Base-by-base conservation (phyloP, 2,888 invertebrate genomes). In the Drosophila monieri region DNA sequence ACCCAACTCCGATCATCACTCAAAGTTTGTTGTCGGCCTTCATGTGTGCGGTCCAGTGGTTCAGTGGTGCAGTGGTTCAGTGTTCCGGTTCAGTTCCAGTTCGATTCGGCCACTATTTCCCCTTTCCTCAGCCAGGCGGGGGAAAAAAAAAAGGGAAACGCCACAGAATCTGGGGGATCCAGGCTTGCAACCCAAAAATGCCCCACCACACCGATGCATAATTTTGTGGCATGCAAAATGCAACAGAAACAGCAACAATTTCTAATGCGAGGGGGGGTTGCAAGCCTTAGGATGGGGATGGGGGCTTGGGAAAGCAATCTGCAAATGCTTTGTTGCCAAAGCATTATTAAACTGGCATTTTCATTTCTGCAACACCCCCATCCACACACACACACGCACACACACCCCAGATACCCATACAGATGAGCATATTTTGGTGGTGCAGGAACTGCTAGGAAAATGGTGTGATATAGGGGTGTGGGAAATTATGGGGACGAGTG, bases 301-400 rank as follows among this genome's bases (percentile, higher is more conserved):
- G 37, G 39, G 56, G n/a, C 6, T 6, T 59, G 46, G 60, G 76
- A 85, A 84, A 85, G 85, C 85, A 79, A 79, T 79, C 85, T 85
- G 76, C 85, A 85, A 79, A 84, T 79, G 81, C 78, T 79, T 79
- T 79, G 85, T 79, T 74, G 61, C 78, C 76, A 70, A 73, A 80
- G 81, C 79, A 79, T 80, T 79, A 79, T 79, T 80, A 84, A 79
- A 85, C 79, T 84, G 78, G 80, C 80, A 84, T 79, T 79, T 84
- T 84, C 78, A 79, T 84, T 80, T 84, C 80, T 61, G 72, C 54
- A 57, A 54, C 32, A 60, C 43, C 58, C 43, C 44, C 30, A 60
- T 23, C 32, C 43, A 51, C 47, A 43, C 23, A 52, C 59, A 59
- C 25, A 53, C 18, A 48, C 10, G 32, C 43, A 56, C 52, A 39